Percentiles rank a stretch among this genome's conserved stretches.
phyloP scores from a whole-genome alignment of 2,888 invertebrate genomes.

The Tuberolachnus salignus region DNA sequence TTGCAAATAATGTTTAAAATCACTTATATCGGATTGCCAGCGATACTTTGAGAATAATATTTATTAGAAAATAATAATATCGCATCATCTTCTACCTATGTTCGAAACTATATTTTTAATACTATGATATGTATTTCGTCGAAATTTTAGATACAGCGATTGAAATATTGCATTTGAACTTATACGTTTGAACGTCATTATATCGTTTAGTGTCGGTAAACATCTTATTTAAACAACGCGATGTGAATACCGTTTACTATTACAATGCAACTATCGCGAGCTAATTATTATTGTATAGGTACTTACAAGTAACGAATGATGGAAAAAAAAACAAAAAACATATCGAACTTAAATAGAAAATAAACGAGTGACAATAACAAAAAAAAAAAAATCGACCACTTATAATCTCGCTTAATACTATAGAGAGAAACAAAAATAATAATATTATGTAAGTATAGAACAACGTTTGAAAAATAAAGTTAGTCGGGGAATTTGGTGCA shows the following conservation, averaged over 20 bases:
- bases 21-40: slow-evolving; percentile 43
- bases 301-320: no score
- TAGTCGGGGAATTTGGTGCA: slow-evolving; percentile 31
- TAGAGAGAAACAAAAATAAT: slow-evolving; percentile 36
- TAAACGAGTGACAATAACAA: not conserved
- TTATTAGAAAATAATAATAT: slow-evolving; percentile 33
- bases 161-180: slow-evolving; percentile 34
- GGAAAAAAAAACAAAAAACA: not conserved
- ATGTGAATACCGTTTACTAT: not conserved
- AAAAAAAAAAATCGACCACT: slow-evolving; percentile 7
- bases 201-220: slow-evolving; percentile 11
- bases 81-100: no score
- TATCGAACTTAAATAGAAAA: not conserved
- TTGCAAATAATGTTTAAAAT: slow-evolving; percentile 45
- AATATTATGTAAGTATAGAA: slow-evolving; percentile 27
- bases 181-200: not conserved
- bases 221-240: slow-evolving; percentile 16
- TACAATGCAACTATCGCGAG: slow-evolving; percentile 21
- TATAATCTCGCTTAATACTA: not conserved
- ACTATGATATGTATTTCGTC: slow-evolving; percentile 54
- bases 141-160: slow-evolving; percentile 42
- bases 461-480: not conserved
- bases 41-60: slow-evolving; percentile 23
- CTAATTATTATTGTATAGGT: no score
- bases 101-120: slow-evolving; percentile 25